Evolutionary conservation across 2,888 invertebrate genomes (phyloP).

Genomic region (Cylloceria caligata): DNA sequence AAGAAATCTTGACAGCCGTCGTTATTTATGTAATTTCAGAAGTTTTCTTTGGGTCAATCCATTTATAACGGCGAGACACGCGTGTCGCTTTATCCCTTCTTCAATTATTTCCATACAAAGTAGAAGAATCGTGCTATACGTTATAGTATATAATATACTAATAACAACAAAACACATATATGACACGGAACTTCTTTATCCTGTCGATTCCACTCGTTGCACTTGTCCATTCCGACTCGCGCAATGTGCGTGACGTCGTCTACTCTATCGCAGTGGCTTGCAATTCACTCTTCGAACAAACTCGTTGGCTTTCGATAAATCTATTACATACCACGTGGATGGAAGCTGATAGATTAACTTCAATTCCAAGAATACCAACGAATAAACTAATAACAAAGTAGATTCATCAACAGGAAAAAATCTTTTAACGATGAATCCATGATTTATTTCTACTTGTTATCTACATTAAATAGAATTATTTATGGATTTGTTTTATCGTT

Average conservation of each 20-base stretch:
- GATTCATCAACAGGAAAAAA: background rate
- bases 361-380: background rate
- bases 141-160: background rate
- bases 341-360: background rate
- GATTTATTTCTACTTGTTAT: no score
- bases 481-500: no score
- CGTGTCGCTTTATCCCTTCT: no score
- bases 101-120: no score
- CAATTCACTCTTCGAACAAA: conserved; percentile 29
- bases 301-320: no score
- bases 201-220: background rate
- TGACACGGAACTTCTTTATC: conserved; percentile 69
- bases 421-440: no score
- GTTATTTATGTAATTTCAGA: conserved; percentile 83
- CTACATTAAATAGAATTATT: no score
- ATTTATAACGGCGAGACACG: conserved; percentile 79
- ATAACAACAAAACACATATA: background rate
- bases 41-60: conserved; percentile 84
- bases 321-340: conserved; percentile 18
- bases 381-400: background rate
- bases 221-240: conserved; percentile 4
- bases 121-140: no score
- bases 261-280: background rate
- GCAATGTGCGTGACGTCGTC: background rate
- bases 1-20: conserved; percentile 50